phyloP scores from a whole-genome alignment of 1,140 invertebrate species.

The Meloidogyne chitwoodi region DNA sequence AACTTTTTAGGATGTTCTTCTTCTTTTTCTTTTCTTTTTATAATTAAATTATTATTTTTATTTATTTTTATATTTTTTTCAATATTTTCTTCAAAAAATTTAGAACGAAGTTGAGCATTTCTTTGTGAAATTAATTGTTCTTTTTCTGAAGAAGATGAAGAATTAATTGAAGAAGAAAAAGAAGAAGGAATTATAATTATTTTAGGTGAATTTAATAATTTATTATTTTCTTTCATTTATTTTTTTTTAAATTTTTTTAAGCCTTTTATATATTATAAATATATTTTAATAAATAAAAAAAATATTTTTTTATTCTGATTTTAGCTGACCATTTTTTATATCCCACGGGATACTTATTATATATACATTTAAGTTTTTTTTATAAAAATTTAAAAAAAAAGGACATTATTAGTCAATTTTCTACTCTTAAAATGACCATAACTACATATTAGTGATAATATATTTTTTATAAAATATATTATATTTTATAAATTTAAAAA shows the following conservation, averaged over 20 bases:
- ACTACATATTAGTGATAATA: too few relatives aligned
- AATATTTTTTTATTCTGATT: not conserved
- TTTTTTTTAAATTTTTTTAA: not conserved
- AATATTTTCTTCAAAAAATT: not conserved
- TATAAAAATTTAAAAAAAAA: too few relatives aligned
- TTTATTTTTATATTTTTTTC: not conserved
- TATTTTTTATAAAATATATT: too few relatives aligned
- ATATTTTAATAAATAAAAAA: not conserved
- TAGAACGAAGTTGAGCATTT: not conserved
- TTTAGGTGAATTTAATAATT: not conserved
- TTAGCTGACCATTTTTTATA: too few relatives aligned
- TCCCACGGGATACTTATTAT: too few relatives aligned
- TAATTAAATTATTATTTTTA: not conserved
- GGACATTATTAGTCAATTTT: too few relatives aligned
- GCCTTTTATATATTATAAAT: not conserved
- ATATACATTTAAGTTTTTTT: too few relatives aligned
- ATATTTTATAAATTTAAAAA: too few relatives aligned
- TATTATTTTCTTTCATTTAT: not conserved
- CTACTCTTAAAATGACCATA: too few relatives aligned
- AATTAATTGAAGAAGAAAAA: not conserved
- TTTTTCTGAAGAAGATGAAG: slow-evolving; percentile 2
- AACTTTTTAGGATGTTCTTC: not conserved
- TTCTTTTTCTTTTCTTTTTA: not conserved
- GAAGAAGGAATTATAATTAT: slow-evolving; percentile 12
- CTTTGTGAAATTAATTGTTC: not conserved